Evolutionary conservation across 2,888 invertebrate species (phyloP).

Genomic region (Eustalomyia histrio): DNA sequence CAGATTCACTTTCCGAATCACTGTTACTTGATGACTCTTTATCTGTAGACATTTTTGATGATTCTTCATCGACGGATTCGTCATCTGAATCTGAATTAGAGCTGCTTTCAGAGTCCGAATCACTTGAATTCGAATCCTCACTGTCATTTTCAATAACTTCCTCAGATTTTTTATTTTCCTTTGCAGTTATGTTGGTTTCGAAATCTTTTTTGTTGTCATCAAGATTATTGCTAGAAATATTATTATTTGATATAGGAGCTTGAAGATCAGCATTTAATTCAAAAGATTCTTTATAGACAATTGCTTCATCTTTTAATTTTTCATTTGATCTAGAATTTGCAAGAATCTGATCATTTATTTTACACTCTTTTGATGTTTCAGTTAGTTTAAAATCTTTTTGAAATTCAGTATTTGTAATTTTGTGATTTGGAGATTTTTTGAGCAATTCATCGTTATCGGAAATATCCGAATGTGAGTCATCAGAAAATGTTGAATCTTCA

Average conservation of each 20-base stretch:
- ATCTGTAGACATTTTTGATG: neutral
- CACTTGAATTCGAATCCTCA: conserved; percentile 62
- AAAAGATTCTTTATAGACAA: neutral
- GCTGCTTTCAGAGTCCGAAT: conserved; percentile 64
- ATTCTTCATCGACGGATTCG: conserved; percentile 5
- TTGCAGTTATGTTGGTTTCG: neutral
- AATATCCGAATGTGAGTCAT: neutral
- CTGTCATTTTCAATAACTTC: neutral
- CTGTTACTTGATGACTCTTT: conserved; percentile 4
- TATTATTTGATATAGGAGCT: neutral
- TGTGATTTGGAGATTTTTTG: neutral
- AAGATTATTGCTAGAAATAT: neutral
- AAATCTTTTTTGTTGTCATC: neutral
- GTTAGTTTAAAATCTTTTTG: neutral
- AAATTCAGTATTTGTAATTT: neutral
- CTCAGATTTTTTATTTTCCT: neutral
- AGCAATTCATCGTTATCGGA: neutral
- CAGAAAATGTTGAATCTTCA: neutral
- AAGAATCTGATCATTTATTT: neutral
- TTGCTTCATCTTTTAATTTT: neutral
- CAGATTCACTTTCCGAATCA: conserved; percentile 8
- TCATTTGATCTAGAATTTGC: neutral
- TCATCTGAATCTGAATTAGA: conserved; percentile 26
- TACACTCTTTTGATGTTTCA: neutral
- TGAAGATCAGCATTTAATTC: neutral